phyloP scores from a whole-genome alignment of 2,797 vertebrate species.

The Lagodon rhomboides region DNA sequence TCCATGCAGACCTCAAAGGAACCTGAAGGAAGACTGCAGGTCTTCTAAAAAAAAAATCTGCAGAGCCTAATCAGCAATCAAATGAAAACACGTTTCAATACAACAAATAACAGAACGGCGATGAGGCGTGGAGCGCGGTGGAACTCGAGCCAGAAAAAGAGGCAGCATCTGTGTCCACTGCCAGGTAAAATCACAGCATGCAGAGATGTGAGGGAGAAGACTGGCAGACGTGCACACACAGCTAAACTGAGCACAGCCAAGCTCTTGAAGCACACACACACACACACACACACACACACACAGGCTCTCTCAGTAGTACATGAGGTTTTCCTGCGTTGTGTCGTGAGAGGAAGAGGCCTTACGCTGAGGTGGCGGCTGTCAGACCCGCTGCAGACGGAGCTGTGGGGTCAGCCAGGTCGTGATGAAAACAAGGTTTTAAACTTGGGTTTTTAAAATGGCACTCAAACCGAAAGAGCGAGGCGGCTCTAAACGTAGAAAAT shows the following conservation, averaged over 20 bases:
- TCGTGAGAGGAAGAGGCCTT: not conserved
- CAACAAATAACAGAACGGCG: conserved; percentile 23
- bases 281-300: not conserved
- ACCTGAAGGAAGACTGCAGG: not conserved
- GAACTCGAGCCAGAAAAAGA: conserved; percentile 21
- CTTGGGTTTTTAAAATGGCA: conserved; percentile 19
- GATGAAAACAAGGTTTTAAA: conserved; percentile 1
- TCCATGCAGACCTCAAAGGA: not conserved
- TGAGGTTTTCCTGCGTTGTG: not conserved
- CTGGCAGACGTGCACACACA: conserved; percentile 37
- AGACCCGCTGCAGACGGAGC: not conserved
- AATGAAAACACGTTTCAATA: conserved; percentile 18
- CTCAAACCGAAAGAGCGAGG: not conserved
- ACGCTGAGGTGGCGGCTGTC: not conserved
- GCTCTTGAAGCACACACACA: conserved; percentile 21
- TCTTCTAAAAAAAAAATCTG: not conserved
- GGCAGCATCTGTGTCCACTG: conserved; percentile 39
- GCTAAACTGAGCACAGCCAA: conserved; percentile 36
- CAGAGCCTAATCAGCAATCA: conserved; percentile 3
- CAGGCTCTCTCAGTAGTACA: not conserved
- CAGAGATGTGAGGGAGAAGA: conserved; percentile 45
- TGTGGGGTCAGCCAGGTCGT: not conserved
- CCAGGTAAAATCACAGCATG: conserved; percentile 54
- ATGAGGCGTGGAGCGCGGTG: conserved; percentile 7
- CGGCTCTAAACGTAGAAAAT: not conserved